Percentiles rank a stretch among this genome's conserved stretches.
Evolutionary conservation across 2,113 vertebrate species (phyloP).

Genomic region (Cyphomyrus discorhynchus): DNA sequence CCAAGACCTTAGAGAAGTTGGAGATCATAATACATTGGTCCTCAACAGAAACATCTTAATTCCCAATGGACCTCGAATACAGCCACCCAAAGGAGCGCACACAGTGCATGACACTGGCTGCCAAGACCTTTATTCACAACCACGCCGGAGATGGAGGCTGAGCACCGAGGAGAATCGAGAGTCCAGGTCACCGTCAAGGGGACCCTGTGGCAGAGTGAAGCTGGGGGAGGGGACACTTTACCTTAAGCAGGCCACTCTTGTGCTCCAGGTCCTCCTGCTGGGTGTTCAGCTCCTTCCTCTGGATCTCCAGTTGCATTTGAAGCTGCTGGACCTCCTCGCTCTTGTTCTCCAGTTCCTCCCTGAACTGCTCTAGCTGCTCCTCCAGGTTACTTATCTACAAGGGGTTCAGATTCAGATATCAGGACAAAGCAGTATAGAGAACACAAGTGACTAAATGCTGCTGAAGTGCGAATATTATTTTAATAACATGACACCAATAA

Average conservation of each 20-base stretch:
- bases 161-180: background rate
- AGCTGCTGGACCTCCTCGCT: constrained; percentile 93
- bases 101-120: background rate
- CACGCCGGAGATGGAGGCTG: background rate
- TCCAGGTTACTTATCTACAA: constrained; percentile 85
- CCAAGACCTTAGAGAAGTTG: constrained; percentile 76
- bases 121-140: background rate
- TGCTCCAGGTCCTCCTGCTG: constrained; percentile 76
- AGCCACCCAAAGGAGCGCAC: constrained; percentile 26
- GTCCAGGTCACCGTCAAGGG: background rate
- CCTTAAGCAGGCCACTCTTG: constrained; percentile 77
- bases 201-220: background rate
- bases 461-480: background rate
- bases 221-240: constrained; percentile 37
- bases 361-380: constrained; percentile 94
- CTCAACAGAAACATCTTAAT: constrained; percentile 45
- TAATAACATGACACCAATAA: background rate
- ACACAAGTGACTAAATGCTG: background rate
- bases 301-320: constrained; percentile 97
- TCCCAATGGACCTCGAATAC: constrained; percentile 51
- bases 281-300: constrained; percentile 81
- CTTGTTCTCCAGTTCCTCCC: constrained; percentile 96
- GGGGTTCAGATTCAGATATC: background rate
- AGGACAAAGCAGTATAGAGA: background rate
- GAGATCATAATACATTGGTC: constrained; percentile 65